Conservation (phyloP, 2,797 vertebrate genomes). For the Argentina silus region DNA sequence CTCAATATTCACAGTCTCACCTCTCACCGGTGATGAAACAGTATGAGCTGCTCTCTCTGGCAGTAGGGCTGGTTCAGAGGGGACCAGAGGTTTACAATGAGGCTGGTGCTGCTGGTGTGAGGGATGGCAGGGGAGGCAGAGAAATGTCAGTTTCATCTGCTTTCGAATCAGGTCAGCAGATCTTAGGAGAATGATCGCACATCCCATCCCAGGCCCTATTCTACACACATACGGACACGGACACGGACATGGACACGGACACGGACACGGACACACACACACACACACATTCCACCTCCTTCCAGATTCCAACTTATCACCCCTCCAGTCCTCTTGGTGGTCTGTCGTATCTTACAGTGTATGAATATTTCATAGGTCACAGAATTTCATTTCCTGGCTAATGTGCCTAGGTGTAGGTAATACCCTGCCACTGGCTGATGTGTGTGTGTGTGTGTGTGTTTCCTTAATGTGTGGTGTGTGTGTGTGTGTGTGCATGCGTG, state of each 20-base stretch:
- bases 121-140: conserved; percentile 8
- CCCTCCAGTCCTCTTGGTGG: too few relatives aligned
- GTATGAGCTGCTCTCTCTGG: conserved; percentile 15
- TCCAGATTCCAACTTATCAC: too few relatives aligned
- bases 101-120: conserved; percentile 7
- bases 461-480: too few relatives aligned
- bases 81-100: conserved; percentile 14
- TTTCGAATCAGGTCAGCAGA: conserved; percentile 35
- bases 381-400: too few relatives aligned
- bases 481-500: too few relatives aligned
- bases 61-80: conserved; percentile 14
- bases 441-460: too few relatives aligned
- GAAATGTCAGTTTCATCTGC: conserved; percentile 32
- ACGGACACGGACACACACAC: neutral
- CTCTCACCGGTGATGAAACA: conserved; percentile 13
- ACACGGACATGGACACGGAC: neutral
- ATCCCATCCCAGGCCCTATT: neutral
- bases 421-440: too few relatives aligned
- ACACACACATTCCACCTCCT: neutral
- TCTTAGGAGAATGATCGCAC: conserved; percentile 25
- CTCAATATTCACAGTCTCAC: conserved; percentile 5
- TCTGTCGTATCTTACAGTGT: too few relatives aligned
- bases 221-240: neutral
- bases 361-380: too few relatives aligned
- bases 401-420: too few relatives aligned